phyloP scores from a whole-genome alignment of 2,888 invertebrate genomes.

The Lepidonotus clava region DNA sequence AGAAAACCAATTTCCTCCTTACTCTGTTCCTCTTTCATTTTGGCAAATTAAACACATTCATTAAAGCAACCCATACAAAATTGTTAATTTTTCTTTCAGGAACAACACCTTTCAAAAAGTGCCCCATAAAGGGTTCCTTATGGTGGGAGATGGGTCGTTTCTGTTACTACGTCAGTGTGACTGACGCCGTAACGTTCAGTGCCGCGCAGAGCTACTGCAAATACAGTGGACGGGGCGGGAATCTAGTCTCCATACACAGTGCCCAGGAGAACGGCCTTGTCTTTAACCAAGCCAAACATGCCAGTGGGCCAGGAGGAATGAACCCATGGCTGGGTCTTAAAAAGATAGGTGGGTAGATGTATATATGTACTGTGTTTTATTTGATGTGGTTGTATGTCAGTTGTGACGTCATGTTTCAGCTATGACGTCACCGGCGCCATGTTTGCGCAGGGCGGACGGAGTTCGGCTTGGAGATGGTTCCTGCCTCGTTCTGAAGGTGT shows the following conservation, averaged over 20 bases:
- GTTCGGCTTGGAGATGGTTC: neutral
- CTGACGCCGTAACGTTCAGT: neutral
- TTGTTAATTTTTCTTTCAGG: slow-evolving; percentile 17
- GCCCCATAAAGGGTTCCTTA: neutral
- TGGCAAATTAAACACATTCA: no score
- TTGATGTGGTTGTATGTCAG: no score
- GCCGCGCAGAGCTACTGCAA: neutral
- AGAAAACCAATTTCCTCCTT: no score
- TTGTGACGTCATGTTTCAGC: neutral
- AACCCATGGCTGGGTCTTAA: slow-evolving; percentile 12
- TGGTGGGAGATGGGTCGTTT: slow-evolving; percentile 25
- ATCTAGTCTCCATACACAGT: slow-evolving; percentile 14
- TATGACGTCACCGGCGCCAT: neutral
- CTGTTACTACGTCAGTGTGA: slow-evolving; percentile 15
- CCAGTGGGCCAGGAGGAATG: neutral
- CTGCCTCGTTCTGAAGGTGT: slow-evolving; percentile 1
- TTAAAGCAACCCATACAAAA: no score
- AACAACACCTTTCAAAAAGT: slow-evolving; percentile 3
- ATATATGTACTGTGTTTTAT: neutral
- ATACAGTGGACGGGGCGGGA: neutral
- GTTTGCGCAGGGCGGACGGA: neutral
- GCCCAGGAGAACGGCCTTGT: neutral
- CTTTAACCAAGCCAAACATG: neutral
- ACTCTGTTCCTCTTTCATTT: no score
- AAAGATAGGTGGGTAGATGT: neutral